These are phyloP conservation scores for Paradoxurus hermaphroditus DNA, from an alignment of 2,113 vertebrate species.

Conservation along the genomic window DNA sequence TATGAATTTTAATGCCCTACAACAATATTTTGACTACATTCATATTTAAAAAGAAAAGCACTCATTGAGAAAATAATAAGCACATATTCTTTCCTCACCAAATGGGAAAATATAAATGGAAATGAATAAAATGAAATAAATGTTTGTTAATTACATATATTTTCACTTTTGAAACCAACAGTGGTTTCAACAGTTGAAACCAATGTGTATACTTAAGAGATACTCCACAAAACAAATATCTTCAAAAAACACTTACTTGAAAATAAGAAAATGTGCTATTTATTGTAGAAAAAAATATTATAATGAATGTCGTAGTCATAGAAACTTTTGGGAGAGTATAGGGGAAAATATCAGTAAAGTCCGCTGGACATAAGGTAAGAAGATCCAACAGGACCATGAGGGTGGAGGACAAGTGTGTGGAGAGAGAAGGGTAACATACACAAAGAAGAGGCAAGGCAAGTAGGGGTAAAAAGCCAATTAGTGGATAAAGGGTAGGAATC, in stretches of 20 bases:
- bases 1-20: constrained; percentile 53
- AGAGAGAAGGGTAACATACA: constrained; percentile 74
- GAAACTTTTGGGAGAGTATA: constrained; percentile 55
- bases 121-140: constrained; percentile 56
- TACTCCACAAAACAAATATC: constrained; percentile 25
- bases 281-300: constrained; percentile 63
- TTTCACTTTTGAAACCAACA: no score
- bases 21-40: constrained; percentile 65
- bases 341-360: constrained; percentile 71
- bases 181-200: constrained; percentile 45
- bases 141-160: constrained; percentile 52
- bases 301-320: constrained; percentile 55
- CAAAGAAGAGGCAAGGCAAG: constrained; percentile 69
- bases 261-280: constrained; percentile 48
- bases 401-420: constrained; percentile 34
- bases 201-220: not conserved
- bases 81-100: constrained; percentile 28
- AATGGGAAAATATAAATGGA: constrained; percentile 52
- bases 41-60: constrained; percentile 61
- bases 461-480: constrained; percentile 84
- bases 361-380: constrained; percentile 62
- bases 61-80: constrained; percentile 50
- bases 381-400: constrained; percentile 19
- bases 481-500: constrained; percentile 83
- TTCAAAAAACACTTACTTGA: constrained; percentile 46